Conservation (phyloP, 92 coral and sea anemone genomes). For the Zoanthus sociatus region DNA sequence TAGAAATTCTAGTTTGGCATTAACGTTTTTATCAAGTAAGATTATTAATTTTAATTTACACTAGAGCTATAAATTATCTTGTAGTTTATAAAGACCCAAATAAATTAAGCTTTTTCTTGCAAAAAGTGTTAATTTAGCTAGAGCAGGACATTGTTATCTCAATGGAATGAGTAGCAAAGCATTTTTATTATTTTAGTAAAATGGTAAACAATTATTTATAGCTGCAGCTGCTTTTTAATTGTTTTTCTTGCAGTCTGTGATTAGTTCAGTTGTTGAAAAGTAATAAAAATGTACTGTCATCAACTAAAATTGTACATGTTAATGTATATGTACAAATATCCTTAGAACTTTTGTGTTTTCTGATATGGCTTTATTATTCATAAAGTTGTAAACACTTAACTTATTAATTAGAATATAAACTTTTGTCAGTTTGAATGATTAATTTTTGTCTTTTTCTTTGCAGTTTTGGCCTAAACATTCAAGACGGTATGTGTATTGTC, state of each 20-base stretch:
- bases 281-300: background rate
- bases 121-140: too few relatives aligned
- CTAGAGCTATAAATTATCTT: background rate
- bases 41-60: background rate
- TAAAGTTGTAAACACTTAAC: background rate
- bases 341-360: background rate
- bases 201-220: too few relatives aligned
- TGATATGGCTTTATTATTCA: background rate
- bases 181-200: too few relatives aligned
- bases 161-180: too few relatives aligned
- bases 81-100: too few relatives aligned
- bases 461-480: conserved; percentile 39
- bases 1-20: background rate
- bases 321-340: background rate
- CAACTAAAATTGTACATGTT: background rate
- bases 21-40: background rate
- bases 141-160: too few relatives aligned
- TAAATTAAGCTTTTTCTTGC: too few relatives aligned
- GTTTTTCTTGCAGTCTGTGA: too few relatives aligned
- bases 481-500: conserved; percentile 31
- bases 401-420: conserved; percentile 11
- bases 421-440: background rate
- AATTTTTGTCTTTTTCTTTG: conserved; percentile 7
- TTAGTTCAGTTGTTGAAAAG: too few relatives aligned
- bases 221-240: too few relatives aligned